Evolutionary conservation across 2,113 vertebrate genomes (phyloP).

Genomic region (Hymenochirus boettgeri): DNA sequence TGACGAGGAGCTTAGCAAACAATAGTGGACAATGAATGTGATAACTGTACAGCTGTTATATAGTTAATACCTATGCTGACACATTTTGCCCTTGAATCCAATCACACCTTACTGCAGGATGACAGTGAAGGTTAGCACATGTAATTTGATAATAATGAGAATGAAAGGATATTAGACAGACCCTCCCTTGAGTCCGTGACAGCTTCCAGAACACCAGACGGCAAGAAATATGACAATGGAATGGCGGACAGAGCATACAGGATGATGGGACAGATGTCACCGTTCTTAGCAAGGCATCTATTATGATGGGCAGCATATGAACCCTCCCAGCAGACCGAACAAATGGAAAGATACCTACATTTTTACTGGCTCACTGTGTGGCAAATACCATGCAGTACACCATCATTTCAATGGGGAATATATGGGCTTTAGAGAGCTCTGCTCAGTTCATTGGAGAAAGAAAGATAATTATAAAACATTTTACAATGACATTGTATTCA

Average conservation of each 20-base stretch:
- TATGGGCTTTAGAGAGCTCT: too few relatives aligned
- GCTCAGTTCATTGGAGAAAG: too few relatives aligned
- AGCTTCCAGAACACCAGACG: constrained; percentile 37
- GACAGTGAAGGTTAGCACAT: constrained; percentile 61
- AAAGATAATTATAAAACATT: too few relatives aligned
- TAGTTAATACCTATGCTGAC: constrained; percentile 23
- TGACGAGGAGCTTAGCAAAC: too few relatives aligned
- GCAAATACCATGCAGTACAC: too few relatives aligned
- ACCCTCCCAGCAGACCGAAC: background rate
- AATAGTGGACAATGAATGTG: constrained; percentile 5
- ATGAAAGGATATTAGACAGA: constrained; percentile 36
- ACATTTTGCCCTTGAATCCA: constrained; percentile 53
- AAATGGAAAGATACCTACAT: background rate
- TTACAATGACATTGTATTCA: too few relatives aligned
- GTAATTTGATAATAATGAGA: constrained; percentile 54
- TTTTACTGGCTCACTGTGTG: constrained; percentile 6
- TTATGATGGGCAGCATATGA: constrained; percentile 34
- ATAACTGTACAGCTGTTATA: constrained; percentile 20
- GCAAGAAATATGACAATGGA: constrained; percentile 48
- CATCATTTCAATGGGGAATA: too few relatives aligned
- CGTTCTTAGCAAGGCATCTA: constrained; percentile 40
- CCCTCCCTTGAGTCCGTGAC: constrained; percentile 30
- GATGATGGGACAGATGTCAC: background rate
- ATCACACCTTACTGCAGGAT: constrained; percentile 45
- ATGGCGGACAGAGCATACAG: constrained; percentile 43